Conservation (phyloP, 2,888 invertebrate species). For the Hedya salicella region DNA sequence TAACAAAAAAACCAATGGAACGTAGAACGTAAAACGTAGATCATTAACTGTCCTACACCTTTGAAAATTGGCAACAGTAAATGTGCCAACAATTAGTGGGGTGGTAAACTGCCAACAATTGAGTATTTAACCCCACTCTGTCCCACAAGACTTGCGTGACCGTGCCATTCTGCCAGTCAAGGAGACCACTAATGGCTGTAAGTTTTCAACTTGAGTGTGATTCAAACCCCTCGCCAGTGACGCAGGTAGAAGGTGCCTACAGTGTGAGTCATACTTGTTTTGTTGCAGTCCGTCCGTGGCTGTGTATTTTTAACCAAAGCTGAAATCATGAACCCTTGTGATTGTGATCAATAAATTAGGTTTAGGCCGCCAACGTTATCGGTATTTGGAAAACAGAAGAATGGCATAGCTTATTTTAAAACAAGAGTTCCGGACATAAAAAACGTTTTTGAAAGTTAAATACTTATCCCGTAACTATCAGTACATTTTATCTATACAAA, state of each 20-base stretch:
- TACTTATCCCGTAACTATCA: no score
- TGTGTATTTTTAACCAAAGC: conserved; percentile 15
- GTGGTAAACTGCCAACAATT: neutral
- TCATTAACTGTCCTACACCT: no score
- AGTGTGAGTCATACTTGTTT: conserved; percentile 24
- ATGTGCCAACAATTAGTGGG: conserved; percentile 9
- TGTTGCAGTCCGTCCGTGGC: conserved; percentile 17
- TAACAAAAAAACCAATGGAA: no score
- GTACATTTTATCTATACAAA: no score
- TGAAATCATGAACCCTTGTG: conserved; percentile 27
- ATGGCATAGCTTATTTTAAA: no score
- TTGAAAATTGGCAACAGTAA: neutral
- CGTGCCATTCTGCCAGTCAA: conserved; percentile 8
- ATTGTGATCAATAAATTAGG: conserved; percentile 16
- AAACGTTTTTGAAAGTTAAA: no score
- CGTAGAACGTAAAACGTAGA: no score
- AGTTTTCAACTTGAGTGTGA: conserved; percentile 9
- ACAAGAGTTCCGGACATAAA: no score
- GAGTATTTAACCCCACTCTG: neutral
- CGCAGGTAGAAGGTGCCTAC: conserved; percentile 22
- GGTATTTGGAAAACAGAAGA: neutral
- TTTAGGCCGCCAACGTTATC: neutral
- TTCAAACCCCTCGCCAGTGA: conserved; percentile 17
- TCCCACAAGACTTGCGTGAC: conserved; percentile 8
- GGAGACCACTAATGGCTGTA: conserved; percentile 13